Evolutionary conservation across 1,140 invertebrate genomes (phyloP).

Genomic region (Drosophila orena): DNA sequence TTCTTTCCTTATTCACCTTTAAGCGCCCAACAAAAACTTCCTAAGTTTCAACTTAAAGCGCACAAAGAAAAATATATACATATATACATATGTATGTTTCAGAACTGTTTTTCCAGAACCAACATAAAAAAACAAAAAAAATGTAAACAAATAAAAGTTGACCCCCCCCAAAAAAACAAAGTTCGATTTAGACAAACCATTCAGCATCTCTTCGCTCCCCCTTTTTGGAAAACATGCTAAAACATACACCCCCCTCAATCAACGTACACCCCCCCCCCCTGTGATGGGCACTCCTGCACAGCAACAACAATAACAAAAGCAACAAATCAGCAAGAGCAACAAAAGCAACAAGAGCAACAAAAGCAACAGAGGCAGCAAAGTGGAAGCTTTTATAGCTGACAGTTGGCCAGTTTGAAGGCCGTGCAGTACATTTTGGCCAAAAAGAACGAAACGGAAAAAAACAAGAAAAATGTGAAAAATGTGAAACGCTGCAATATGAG

Average conservation of each 20-base stretch:
- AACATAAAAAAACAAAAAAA: slow-evolving; percentile 1
- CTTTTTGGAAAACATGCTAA: slow-evolving; percentile 43
- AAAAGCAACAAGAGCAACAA: slow-evolving; percentile 7
- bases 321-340: too few relatives aligned
- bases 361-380: slow-evolving; percentile 12
- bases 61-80: not conserved
- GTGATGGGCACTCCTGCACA: slow-evolving; percentile 26
- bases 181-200: slow-evolving; percentile 43
- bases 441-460: not conserved
- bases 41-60: slow-evolving; percentile 4
- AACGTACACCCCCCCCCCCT: not conserved
- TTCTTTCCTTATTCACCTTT: not conserved
- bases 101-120: not conserved
- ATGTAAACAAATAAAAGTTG: slow-evolving; percentile 28
- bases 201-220: slow-evolving; percentile 8
- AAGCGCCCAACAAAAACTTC: not conserved
- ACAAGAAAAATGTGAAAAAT: not conserved
- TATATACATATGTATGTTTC: not conserved
- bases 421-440: slow-evolving; percentile 54
- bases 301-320: not conserved
- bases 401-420: slow-evolving; percentile 48
- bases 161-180: slow-evolving; percentile 26
- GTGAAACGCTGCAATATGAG: slow-evolving; percentile 30
- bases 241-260: slow-evolving; percentile 37
- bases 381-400: slow-evolving; percentile 62